These are phyloP conservation scores for Ceyx cyanopectus DNA, from an alignment of 2,113 vertebrate species.

Conservation along the genomic window DNA sequence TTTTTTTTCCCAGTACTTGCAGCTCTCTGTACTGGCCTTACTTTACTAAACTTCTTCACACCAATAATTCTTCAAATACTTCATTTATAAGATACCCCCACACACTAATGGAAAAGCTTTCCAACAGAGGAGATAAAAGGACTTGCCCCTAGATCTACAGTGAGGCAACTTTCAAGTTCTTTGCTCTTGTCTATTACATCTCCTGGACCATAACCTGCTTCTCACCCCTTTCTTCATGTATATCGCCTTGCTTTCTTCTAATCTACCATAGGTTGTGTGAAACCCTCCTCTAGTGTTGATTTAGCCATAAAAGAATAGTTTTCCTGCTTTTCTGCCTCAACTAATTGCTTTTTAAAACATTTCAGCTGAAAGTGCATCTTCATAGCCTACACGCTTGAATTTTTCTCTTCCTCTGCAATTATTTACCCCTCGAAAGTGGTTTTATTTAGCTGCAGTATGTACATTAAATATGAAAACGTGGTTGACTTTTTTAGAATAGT, in stretches of 20 bases:
- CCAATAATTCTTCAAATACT: neutral
- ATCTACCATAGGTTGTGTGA: neutral
- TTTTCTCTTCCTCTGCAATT: slow-evolving; percentile 71
- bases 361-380: slow-evolving; percentile 70
- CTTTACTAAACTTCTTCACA: neutral
- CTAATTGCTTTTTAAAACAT: slow-evolving; percentile 43
- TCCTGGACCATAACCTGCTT: neutral
- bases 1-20: neutral
- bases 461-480: slow-evolving; percentile 63
- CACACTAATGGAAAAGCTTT: neutral
- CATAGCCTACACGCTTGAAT: slow-evolving; percentile 64
- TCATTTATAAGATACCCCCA: neutral
- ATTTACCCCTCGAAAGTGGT: slow-evolving; percentile 63
- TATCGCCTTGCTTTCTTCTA: neutral
- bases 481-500: slow-evolving; percentile 60
- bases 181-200: neutral
- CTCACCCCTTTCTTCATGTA: neutral
- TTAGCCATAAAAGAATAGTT: slow-evolving; percentile 21
- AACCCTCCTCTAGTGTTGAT: slow-evolving; percentile 1
- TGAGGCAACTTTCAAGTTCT: neutral
- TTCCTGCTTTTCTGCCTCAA: slow-evolving; percentile 43
- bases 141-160: neutral
- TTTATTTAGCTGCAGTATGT: slow-evolving; percentile 69
- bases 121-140: neutral
- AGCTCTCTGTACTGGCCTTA: neutral